Base-by-base conservation (phyloP, 2,113 vertebrate species). In the Sclerurus mexicanus region DNA sequence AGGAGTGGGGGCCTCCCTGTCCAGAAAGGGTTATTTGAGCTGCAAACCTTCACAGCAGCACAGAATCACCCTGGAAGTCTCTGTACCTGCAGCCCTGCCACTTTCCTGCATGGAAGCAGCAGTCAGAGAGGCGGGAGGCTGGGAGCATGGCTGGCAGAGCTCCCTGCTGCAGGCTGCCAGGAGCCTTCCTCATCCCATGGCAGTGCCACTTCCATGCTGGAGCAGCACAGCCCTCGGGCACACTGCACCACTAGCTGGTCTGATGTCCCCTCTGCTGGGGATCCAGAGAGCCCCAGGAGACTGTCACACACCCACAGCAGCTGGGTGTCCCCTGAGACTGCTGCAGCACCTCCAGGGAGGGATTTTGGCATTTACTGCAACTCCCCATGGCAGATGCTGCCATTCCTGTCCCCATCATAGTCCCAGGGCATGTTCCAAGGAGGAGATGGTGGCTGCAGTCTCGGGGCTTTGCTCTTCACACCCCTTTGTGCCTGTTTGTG, bases 201-300 rank as follows among this genome's bases (percentile, higher is more conserved):
- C 71, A 17, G 10, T 4, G 35, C 30, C 30, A 3, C 39, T 69
- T 37, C 37, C 21, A 9, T 2, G 13, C n/a, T 0, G 1, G 64
- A 47, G 78, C 31, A 40, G 60, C 66, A 21, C 40, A 30, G 53
- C 53, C 40, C 21, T 23, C 0, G 4, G 62, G 56, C 44, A 37
- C 6, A 3, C 19, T 62, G 74, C 42, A 9, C 10, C 11, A 1
- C 0, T 25, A 0, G 56, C n/a, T 0, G 0, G 39, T 35, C 37
- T 59, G 4, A 6, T 0, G 0, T 17, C 58, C 44, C n/a, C n/a
- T n/a, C n/a, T n/a, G n/a, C 6, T 6, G 5, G 15, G 23, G 7
- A 80, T 7, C 17, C 60, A n/a, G 58, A 28, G 62, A 47, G 64
- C 40, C 55, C 35, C 0, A 0, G 27, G 24, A 40, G 12, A 6